A percentile compares a stretch with the other conserved stretches of the same genome.
Evolutionary conservation across 2,888 invertebrate species (phyloP).

Genomic region (Abrostola tripartita): DNA sequence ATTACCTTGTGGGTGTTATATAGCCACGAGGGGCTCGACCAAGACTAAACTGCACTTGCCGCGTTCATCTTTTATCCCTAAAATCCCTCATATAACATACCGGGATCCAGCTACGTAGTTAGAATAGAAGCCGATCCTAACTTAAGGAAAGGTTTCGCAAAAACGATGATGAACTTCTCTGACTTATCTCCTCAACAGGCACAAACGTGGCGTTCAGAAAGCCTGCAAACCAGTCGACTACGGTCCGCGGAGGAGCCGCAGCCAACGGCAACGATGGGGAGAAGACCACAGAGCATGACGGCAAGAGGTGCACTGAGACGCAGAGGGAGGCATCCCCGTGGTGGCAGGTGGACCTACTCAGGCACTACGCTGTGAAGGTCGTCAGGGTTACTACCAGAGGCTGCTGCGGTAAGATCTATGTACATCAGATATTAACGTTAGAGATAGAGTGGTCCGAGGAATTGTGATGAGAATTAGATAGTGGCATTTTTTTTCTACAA

Average conservation of each 20-base stretch:
- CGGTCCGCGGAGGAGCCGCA: conserved; percentile 94
- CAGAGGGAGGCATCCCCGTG: conserved; percentile 96
- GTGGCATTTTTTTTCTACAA: too few relatives aligned
- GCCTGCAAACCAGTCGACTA: conserved; percentile 97
- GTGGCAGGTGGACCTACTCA: conserved; percentile 96
- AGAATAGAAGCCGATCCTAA: too few relatives aligned
- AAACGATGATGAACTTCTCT: too few relatives aligned
- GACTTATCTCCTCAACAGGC: conserved; percentile 82
- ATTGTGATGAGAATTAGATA: too few relatives aligned
- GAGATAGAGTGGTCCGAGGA: too few relatives aligned
- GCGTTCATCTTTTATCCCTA: too few relatives aligned
- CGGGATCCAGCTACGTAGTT: too few relatives aligned
- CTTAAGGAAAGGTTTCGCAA: too few relatives aligned
- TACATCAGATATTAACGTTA: too few relatives aligned
- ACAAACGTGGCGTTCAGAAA: conserved; percentile 95
- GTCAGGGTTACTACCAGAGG: conserved; percentile 95
- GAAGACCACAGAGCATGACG: conserved; percentile 94
- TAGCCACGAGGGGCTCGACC: too few relatives aligned
- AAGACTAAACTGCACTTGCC: neutral
- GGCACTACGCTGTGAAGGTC: conserved; percentile 94
- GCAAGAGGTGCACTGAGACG: conserved; percentile 96
- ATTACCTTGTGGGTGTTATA: too few relatives aligned
- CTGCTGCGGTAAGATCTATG: conserved; percentile 91
- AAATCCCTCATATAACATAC: too few relatives aligned
- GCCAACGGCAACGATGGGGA: conserved; percentile 96